phyloP scores from a whole-genome alignment of 1,140 invertebrate species.

The Meloidogyne floridensis region DNA sequence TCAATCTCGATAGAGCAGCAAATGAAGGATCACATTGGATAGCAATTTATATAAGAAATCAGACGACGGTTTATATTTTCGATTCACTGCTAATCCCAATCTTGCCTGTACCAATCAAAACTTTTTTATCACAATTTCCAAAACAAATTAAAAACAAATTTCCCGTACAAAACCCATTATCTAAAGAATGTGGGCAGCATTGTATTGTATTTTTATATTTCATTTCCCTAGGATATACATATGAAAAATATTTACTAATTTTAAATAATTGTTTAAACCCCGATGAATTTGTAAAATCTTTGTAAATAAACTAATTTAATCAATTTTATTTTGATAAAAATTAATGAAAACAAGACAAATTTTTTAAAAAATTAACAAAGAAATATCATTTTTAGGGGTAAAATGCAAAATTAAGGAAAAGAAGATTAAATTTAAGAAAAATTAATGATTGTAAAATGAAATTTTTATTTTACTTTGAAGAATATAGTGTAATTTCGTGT shows the following conservation, averaged over 20 bases:
- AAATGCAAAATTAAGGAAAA: too few species aligned
- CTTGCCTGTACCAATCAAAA: background rate
- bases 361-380: too few species aligned
- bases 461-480: too few species aligned
- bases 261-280: background rate
- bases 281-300: background rate
- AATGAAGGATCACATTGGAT: conserved; percentile 15
- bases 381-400: too few species aligned
- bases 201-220: background rate
- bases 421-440: too few species aligned
- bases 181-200: background rate
- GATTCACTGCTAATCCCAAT: background rate
- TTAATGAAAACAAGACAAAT: background rate
- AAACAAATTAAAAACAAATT: background rate
- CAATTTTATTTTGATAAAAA: background rate
- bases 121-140: background rate
- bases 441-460: too few species aligned
- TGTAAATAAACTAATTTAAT: background rate
- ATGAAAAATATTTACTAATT: background rate
- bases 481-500: too few species aligned
- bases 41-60: background rate
- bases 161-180: background rate
- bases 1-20: background rate
- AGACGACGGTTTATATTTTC: background rate
- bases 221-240: background rate